Evolutionary conservation across 2,888 invertebrate genomes (phyloP).

Genomic region (Fissipunctia ypsillon): DNA sequence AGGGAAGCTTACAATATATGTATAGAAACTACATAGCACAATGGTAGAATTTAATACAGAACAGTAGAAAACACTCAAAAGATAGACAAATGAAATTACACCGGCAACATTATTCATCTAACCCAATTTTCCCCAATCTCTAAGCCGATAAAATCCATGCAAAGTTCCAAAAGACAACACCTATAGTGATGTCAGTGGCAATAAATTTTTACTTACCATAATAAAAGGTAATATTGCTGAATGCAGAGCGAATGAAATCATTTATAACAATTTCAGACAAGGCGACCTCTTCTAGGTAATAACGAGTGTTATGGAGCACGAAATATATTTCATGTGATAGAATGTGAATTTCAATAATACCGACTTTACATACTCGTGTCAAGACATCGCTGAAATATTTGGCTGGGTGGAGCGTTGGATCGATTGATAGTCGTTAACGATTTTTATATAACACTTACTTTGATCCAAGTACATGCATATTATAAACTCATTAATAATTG

Average conservation of each 20-base stretch:
- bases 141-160: conserved; percentile 51
- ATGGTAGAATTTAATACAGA: neutral
- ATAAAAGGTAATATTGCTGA: conserved; percentile 63
- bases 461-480: neutral
- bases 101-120: conserved; percentile 20
- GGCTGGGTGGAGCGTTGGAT: conserved; percentile 19
- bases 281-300: conserved; percentile 62
- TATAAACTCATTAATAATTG: neutral
- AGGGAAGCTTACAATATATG: neutral
- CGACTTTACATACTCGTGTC: conserved; percentile 27
- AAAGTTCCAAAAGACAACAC: conserved; percentile 46
- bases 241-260: conserved; percentile 57
- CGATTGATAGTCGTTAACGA: conserved; percentile 13
- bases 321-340: conserved; percentile 60
- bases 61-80: neutral
- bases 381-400: conserved; percentile 41
- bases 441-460: neutral
- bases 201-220: conserved; percentile 61
- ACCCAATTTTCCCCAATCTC: conserved; percentile 36
- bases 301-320: conserved; percentile 59
- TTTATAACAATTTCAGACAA: conserved; percentile 63
- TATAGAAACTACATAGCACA: neutral
- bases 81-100: conserved; percentile 4
- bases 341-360: conserved; percentile 60
- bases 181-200: conserved; percentile 40